Conservation (phyloP, 2,888 invertebrate genomes). For the Sphinx pinastri region DNA sequence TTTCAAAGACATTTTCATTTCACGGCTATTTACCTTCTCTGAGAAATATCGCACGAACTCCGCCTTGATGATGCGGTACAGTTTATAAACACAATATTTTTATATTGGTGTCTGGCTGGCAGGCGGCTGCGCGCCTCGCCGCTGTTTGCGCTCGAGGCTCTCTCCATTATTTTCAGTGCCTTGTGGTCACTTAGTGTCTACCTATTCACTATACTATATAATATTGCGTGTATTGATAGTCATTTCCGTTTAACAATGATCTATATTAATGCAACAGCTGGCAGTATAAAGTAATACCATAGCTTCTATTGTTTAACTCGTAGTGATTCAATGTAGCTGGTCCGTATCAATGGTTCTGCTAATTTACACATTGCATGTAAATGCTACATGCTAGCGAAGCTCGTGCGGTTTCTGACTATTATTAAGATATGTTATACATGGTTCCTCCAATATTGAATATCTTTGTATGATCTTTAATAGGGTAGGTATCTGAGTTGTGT, state of each 20-base stretch:
- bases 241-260: background rate
- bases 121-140: background rate
- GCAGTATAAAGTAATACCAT: too few species aligned
- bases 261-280: background rate
- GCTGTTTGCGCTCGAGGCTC: conserved; percentile 20
- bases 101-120: conserved; percentile 17
- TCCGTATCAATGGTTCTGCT: too few species aligned
- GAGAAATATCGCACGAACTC: conserved; percentile 41
- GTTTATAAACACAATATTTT: conserved; percentile 21
- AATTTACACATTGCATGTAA: too few species aligned
- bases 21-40: conserved; percentile 54
- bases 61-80: conserved; percentile 26
- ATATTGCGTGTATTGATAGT: conserved; percentile 1
- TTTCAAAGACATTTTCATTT: conserved; percentile 58
- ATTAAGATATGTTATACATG: too few species aligned
- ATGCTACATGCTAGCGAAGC: too few species aligned
- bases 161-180: conserved; percentile 17
- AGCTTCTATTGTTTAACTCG: background rate
- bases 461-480: too few species aligned
- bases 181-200: conserved; percentile 16
- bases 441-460: too few species aligned
- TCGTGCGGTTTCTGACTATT: too few species aligned
- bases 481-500: too few species aligned
- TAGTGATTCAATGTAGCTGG: background rate
- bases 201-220: background rate